Evolutionary conservation across 1,140 invertebrate species (phyloP).

Genomic region (Monochamus saltuarius): DNA sequence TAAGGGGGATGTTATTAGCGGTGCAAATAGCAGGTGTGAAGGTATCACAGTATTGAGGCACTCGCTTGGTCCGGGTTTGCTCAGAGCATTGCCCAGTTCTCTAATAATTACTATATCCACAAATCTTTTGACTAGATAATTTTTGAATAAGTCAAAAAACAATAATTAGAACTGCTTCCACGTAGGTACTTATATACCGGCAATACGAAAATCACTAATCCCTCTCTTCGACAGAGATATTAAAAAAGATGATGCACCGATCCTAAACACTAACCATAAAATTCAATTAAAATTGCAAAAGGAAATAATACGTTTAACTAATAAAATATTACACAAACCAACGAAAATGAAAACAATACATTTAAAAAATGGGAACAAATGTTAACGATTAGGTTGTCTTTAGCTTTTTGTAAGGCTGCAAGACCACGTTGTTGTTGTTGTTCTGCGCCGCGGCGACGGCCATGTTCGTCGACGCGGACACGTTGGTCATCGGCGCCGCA

Average conservation of each 20-base stretch:
- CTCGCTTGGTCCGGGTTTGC: conserved; percentile 46
- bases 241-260: neutral
- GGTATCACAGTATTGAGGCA: conserved; percentile 52
- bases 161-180: neutral
- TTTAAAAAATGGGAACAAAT: conserved; percentile 20
- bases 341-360: conserved; percentile 20
- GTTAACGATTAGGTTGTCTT: conserved; percentile 71
- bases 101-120: conserved; percentile 22
- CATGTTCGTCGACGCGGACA: conserved; percentile 44
- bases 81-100: conserved; percentile 29
- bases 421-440: conserved; percentile 61
- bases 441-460: conserved; percentile 46
- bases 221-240: neutral
- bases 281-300: conserved; percentile 7
- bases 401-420: conserved; percentile 84
- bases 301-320: neutral
- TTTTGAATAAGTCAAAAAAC: conserved; percentile 14
- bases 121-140: conserved; percentile 33
- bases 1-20: conserved; percentile 36
- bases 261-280: conserved; percentile 12
- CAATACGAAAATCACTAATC: conserved; percentile 6
- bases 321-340: conserved; percentile 35
- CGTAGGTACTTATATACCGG: neutral
- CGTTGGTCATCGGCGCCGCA: conserved; percentile 43
- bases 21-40: conserved; percentile 46